A percentile compares a stretch with the other conserved stretches of the same genome.
phyloP scores from a whole-genome alignment of 2,888 invertebrate genomes.

The Diarsia dahlii region DNA sequence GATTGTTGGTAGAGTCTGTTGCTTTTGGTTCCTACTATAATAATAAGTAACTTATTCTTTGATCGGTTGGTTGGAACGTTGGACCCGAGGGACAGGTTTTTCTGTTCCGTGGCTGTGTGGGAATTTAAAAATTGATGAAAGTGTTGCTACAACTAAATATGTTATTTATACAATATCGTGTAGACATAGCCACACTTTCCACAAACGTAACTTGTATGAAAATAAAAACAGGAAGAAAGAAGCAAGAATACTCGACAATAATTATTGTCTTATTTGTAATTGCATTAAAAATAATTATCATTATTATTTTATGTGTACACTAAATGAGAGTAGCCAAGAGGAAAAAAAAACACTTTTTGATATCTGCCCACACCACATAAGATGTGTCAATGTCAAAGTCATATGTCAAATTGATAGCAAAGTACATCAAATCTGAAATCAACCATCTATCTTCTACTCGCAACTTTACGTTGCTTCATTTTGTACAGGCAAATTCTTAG shows the following conservation, averaged over 20 bases:
- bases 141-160: background rate
- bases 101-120: too few relatives aligned
- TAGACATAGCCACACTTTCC: background rate
- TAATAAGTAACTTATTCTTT: too few relatives aligned
- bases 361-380: background rate
- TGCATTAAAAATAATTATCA: too few relatives aligned
- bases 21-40: too few relatives aligned
- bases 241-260: background rate
- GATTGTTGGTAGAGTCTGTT: too few relatives aligned
- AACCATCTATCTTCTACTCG: constrained; percentile 1
- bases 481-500: constrained; percentile 4
- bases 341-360: background rate
- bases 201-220: too few relatives aligned
- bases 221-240: background rate
- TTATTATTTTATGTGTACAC: background rate
- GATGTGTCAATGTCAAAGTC: constrained; percentile 31
- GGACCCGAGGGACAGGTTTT: too few relatives aligned
- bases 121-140: background rate
- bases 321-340: background rate
- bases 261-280: too few relatives aligned
- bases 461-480: constrained; percentile 7
- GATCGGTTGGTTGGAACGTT: too few relatives aligned
- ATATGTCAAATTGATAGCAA: constrained; percentile 25
- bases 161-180: background rate
- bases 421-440: background rate